Conservation (phyloP, 1,140 invertebrate species). For the Microplitis demolitor region DNA sequence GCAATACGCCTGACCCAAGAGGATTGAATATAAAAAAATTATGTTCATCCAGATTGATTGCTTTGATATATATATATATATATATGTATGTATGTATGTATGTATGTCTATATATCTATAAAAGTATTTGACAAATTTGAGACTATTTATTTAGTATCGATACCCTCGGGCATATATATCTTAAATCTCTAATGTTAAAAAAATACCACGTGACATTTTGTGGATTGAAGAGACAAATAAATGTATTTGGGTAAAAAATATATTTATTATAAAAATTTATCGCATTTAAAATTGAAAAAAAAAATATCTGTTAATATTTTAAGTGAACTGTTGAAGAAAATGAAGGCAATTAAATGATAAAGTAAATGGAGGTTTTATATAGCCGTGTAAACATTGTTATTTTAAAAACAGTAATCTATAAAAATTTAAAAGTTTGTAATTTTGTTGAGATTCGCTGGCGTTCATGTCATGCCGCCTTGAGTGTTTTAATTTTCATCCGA, state of each 20-base stretch:
- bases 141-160: neutral
- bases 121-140: conserved; percentile 2
- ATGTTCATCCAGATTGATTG: neutral
- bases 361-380: conserved; percentile 30
- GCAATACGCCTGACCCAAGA: neutral
- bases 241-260: too few species aligned
- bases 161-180: neutral
- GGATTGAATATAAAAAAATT: conserved; percentile 1
- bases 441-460: neutral
- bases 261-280: too few species aligned
- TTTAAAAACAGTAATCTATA: too few species aligned
- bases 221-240: too few species aligned
- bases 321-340: too few species aligned
- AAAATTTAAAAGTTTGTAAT: neutral
- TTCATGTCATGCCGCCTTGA: conserved; percentile 29
- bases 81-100: too few species aligned
- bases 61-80: neutral
- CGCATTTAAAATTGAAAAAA: too few species aligned
- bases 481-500: conserved; percentile 61
- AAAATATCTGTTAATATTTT: too few species aligned
- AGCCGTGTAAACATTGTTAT: neutral
- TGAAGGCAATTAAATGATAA: conserved; percentile 62
- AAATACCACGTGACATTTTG: too few species aligned
- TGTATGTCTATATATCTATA: too few species aligned
- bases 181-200: neutral